Conservation (phyloP, 2,888 invertebrate genomes). For the Neoitamus cyanurus region DNA sequence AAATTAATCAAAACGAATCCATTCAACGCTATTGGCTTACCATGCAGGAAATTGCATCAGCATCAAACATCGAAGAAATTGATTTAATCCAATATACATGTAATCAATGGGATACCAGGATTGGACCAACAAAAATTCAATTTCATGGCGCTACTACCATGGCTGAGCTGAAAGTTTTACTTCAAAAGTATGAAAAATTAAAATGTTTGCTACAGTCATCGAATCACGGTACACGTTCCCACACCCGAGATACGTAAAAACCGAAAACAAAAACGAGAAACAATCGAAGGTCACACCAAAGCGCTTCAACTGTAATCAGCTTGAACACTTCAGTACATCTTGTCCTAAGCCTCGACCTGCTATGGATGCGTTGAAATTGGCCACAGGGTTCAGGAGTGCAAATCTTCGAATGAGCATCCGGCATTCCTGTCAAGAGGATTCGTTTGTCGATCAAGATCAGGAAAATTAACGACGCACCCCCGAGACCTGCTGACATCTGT, state of each 20-base stretch:
- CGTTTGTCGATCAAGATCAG: not conserved
- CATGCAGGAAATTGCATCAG: constrained; percentile 16
- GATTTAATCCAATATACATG: constrained; percentile 12
- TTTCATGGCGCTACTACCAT: not conserved
- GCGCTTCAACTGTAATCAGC: not conserved
- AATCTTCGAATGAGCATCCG: not conserved
- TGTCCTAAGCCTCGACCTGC: too few species aligned
- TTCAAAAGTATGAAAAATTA: constrained; percentile 7
- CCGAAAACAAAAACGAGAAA: too few species aligned
- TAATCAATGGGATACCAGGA: constrained; percentile 4
- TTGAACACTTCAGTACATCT: too few species aligned
- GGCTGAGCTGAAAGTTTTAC: not conserved
- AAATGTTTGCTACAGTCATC: not conserved
- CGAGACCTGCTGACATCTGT: not conserved
- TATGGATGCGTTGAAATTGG: too few species aligned
- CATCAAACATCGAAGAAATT: not conserved
- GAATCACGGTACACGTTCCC: not conserved
- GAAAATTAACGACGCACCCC: not conserved
- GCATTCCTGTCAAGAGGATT: not conserved
- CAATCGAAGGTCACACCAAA: not conserved
- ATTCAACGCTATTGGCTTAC: not conserved
- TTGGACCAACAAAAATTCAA: not conserved
- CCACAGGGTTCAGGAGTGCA: too few species aligned
- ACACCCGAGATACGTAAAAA: not conserved
- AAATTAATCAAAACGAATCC: constrained; percentile 8